Evolutionary conservation across 1,140 invertebrate species (phyloP).

Genomic region (Eriosoma lanigerum): DNA sequence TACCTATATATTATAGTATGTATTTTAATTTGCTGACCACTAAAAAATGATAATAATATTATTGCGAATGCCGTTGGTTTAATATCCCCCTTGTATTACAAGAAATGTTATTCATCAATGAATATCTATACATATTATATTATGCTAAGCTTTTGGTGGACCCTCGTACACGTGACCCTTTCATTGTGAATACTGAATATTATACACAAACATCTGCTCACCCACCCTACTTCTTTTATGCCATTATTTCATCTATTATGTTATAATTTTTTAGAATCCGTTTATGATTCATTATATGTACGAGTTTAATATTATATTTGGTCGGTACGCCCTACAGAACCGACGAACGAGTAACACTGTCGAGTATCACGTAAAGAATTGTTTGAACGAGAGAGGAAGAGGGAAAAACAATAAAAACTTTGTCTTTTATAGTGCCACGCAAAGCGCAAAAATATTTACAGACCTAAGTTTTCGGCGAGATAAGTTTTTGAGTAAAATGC

Average conservation of each 20-base stretch:
- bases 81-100: not conserved
- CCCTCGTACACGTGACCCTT: constrained; percentile 23
- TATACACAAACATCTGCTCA: constrained; percentile 40
- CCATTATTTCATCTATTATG: constrained; percentile 6
- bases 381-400: not conserved
- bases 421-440: constrained; percentile 10
- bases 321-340: too few relatives aligned
- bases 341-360: not conserved
- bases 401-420: constrained; percentile 35
- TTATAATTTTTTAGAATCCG: constrained; percentile 22
- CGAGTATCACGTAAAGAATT: constrained; percentile 4
- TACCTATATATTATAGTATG: too few relatives aligned
- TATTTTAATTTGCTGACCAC: not conserved
- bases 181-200: constrained; percentile 12
- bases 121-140: too few relatives aligned
- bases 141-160: constrained; percentile 23
- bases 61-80: not conserved
- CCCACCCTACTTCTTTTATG: not conserved
- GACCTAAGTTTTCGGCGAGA: constrained; percentile 7
- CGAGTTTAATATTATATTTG: not conserved
- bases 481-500: constrained; percentile 36
- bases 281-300: constrained; percentile 1
- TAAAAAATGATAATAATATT: not conserved
- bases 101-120: constrained; percentile 6
- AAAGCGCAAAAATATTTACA: constrained; percentile 35